These are phyloP conservation scores for Nemotelus pantherinus DNA, from an alignment of 2,888 invertebrate genomes.

Conservation along the genomic window DNA sequence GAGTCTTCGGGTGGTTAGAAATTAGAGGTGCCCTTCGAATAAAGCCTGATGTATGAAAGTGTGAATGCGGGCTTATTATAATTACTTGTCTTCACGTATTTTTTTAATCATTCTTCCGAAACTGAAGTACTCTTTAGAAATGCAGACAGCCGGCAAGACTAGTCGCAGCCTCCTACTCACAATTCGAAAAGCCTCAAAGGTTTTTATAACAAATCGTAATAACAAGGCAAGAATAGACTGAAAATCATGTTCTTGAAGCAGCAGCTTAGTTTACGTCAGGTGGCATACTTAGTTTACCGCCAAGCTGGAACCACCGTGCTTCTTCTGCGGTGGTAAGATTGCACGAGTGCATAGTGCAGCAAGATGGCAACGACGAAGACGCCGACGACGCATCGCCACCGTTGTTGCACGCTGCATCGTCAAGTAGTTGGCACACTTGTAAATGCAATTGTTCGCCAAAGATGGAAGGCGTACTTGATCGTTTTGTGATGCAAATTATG, in stretches of 20 bases:
- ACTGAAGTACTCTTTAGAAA: no score
- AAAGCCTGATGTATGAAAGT: no score
- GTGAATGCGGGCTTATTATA: no score
- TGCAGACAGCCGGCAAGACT: not conserved
- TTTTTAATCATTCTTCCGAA: no score
- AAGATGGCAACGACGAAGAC: not conserved
- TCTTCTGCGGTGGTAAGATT: not conserved
- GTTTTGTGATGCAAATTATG: constrained; percentile 42
- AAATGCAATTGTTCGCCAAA: constrained; percentile 40
- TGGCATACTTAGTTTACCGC: constrained; percentile 11
- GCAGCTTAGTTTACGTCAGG: constrained; percentile 33
- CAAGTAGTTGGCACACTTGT: constrained; percentile 30
- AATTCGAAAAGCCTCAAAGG: not conserved
- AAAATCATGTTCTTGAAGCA: constrained; percentile 28
- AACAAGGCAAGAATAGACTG: constrained; percentile 15
- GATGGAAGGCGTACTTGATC: constrained; percentile 31
- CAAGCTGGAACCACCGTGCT: not conserved
- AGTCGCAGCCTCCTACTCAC: not conserved
- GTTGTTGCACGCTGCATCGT: not conserved
- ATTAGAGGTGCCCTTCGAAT: no score
- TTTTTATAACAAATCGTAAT: constrained; percentile 28
- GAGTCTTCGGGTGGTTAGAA: not conserved
- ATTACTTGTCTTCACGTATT: no score
- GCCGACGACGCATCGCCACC: constrained; percentile 6
- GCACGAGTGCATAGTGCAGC: not conserved